Percentiles rank a stretch among this genome's conserved stretches.
Conservation (phyloP, 2,797 vertebrate species). For the Miichthys miiuy region DNA sequence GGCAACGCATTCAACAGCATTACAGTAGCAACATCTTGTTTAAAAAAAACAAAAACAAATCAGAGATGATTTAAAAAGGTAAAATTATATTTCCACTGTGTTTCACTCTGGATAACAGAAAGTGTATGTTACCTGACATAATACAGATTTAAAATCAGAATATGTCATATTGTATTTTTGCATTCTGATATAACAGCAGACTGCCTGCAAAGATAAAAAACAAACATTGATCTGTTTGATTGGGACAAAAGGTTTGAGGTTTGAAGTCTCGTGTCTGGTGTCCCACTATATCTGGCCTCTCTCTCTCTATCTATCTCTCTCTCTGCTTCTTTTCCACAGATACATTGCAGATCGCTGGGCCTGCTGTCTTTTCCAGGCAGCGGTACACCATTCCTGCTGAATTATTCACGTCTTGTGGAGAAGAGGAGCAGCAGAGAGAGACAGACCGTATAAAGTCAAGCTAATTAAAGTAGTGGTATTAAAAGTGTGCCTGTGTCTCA, state of each 20-base stretch:
- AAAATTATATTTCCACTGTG: not conserved
- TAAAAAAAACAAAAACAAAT: not conserved
- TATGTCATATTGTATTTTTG: not conserved
- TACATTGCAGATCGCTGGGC: constrained; percentile 72
- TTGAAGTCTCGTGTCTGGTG: constrained; percentile 26
- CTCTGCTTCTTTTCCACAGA: constrained; percentile 47
- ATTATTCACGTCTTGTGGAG: constrained; percentile 80
- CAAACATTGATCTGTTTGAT: constrained; percentile 1
- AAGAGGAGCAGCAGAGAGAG: constrained; percentile 59
- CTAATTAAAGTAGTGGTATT: constrained; percentile 83
- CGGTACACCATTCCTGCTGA: constrained; percentile 75
- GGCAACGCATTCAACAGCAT: not conserved
- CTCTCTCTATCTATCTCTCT: constrained; percentile 22
- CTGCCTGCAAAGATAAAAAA: constrained; percentile 2
- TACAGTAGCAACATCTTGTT: too few species aligned
- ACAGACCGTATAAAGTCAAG: constrained; percentile 68
- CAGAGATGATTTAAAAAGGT: too few species aligned
- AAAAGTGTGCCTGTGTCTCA: constrained; percentile 80
- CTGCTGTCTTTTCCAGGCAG: constrained; percentile 70
- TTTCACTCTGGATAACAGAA: not conserved
- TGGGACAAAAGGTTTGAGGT: constrained; percentile 20
- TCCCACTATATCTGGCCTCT: not conserved
- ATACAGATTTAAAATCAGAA: not conserved
- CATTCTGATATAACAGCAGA: not conserved
- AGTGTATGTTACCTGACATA: not conserved